Evolutionary conservation across 2,797 vertebrate genomes (phyloP), one percentile per base, ranked within the genome.

Genomic region (Hippoglossus hippoglossus): DNA sequence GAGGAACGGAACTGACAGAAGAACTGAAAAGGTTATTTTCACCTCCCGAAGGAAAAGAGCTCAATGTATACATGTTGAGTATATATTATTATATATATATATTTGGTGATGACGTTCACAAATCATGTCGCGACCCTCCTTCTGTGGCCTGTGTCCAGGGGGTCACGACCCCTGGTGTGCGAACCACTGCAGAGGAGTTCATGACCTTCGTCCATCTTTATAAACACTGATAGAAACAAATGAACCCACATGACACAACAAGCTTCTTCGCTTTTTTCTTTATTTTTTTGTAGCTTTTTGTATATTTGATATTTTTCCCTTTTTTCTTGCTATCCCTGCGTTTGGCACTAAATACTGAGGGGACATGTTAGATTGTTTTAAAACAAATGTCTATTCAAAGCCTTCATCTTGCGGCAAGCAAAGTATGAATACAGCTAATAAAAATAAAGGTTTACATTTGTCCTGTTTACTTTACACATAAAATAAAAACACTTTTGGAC

Each of bases 381-480:
- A 96, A 97, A 96, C 95, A 95, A 96, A 96, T 94, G 94, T 94
- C 94, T 95, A 96, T 94, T 96, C 95, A 96, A 98, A 96, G 96
- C 95, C 87, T 92, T 96, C 85, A 89, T 95, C 91, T 94, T 93
- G 89, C 81, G 92, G 96, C 96, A 96, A 97, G 96, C 95, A 94
- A 97, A 95, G 95, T 97, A 96, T 96, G 96, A 97, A 96, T 95
- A 97, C 95, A 96, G 96, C 96, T 96, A 96, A 97, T 96, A 98
- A 96, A 99, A 99, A 99, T 98, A 97, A 97, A 98, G 96, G 96
- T 96, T 96, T 95, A 96, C 95, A 95, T 96, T 96, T 96, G 82
- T 90, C 83, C 89, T 90, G 86, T 96, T 94, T 94, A 92, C 96
- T 97, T 98, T 97, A 97, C 95, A 97, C 95, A 95, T 95, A 96